Conservation (phyloP, 2,888 invertebrate genomes). For the Muscina levida region DNA sequence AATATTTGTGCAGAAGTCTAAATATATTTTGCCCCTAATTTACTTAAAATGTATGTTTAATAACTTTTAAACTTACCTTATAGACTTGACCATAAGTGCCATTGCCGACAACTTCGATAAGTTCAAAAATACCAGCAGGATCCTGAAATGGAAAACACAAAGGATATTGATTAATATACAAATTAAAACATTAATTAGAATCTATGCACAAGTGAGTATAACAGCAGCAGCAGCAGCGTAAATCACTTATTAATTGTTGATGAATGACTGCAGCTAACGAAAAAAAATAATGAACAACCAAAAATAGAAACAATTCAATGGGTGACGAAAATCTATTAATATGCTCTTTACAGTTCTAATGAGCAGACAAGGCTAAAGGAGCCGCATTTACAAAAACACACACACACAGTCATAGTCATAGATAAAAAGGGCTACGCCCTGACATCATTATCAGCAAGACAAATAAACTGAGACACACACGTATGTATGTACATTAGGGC, state of each 20-base stretch:
- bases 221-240: neutral
- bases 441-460: constrained; percentile 62
- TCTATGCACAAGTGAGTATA: neutral
- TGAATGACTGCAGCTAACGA: constrained; percentile 17
- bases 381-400: neutral
- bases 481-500: too few relatives aligned
- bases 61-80: constrained; percentile 86
- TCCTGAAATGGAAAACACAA: constrained; percentile 87
- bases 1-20: too few relatives aligned
- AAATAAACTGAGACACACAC: constrained; percentile 14
- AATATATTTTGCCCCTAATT: too few relatives aligned
- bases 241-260: constrained; percentile 30
- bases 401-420: constrained; percentile 4
- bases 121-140: constrained; percentile 99
- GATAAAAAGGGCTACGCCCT: constrained; percentile 64
- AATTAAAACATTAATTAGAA: constrained; percentile 44
- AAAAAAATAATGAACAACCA: neutral
- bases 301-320: constrained; percentile 8
- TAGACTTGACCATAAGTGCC: constrained; percentile 99
- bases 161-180: constrained; percentile 15
- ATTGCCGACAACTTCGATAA: constrained; percentile 99
- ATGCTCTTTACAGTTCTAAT: constrained; percentile 22
- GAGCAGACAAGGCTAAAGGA: neutral
- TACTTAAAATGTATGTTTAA: too few relatives aligned
- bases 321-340: constrained; percentile 43